Percentiles rank a stretch among this genome's conserved stretches.
Conservation (phyloP, 2,888 invertebrate species). For the Heliconius hortense region DNA sequence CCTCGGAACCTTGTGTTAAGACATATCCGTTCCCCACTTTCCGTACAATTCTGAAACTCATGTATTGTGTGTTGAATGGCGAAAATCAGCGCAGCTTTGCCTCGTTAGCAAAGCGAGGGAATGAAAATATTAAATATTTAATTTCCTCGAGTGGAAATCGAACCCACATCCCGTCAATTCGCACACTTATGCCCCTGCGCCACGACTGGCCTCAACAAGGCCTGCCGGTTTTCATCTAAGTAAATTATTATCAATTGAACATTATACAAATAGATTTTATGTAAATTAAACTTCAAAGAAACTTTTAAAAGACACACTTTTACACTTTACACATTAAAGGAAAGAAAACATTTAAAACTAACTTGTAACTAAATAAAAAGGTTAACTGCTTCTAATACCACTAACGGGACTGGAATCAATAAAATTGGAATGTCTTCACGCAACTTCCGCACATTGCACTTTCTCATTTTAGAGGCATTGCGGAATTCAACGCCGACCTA, state of each 20-base stretch:
- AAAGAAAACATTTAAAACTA: background rate
- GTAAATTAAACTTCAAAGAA: background rate
- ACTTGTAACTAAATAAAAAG: background rate
- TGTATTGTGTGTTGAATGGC: background rate
- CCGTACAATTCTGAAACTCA: no score
- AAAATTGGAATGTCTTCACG: background rate
- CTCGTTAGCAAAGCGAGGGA: background rate
- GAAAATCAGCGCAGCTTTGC: background rate
- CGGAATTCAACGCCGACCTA: background rate
- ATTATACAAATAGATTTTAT: background rate
- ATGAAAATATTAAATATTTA: background rate
- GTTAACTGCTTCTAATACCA: constrained; percentile 2
- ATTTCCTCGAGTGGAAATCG: background rate
- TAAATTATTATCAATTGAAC: background rate
- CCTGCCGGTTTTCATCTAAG: background rate
- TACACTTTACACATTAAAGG: background rate
- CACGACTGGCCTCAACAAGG: no score
- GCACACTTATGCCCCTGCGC: no score
- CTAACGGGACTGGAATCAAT: background rate
- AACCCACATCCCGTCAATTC: no score
- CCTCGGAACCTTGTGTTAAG: no score
- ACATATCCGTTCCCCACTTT: no score
- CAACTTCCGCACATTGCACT: background rate
- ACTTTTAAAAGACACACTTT: background rate
- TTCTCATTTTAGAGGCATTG: background rate